A percentile compares a stretch with the other conserved stretches of the same genome.
These are phyloP conservation scores for Phoxinus dragarum DNA, from an alignment of 2,797 vertebrate species.

Conservation along the genomic window DNA sequence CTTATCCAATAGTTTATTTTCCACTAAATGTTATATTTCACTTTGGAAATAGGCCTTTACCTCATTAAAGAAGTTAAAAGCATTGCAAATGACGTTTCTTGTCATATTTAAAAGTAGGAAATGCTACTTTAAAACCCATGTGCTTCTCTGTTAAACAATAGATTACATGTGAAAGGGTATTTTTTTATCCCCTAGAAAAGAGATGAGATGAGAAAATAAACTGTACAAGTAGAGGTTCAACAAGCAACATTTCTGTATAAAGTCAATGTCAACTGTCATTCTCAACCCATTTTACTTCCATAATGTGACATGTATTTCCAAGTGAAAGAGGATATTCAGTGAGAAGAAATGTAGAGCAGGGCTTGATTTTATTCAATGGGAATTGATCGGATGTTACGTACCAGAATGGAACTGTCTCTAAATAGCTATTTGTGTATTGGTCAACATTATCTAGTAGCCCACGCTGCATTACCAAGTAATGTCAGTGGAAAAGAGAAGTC, in stretches of 20 bases:
- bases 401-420: neutral
- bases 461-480: neutral
- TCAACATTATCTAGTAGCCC: neutral
- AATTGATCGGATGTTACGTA: neutral
- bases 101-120: neutral
- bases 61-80: neutral
- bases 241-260: neutral
- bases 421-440: neutral
- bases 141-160: neutral
- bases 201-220: neutral
- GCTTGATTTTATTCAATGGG: neutral
- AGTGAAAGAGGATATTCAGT: neutral
- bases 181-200: neutral
- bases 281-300: neutral
- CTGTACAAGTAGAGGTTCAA: neutral
- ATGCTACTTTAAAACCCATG: neutral
- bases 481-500: neutral
- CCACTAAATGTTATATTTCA: neutral
- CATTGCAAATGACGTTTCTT: neutral
- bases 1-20: neutral
- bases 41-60: slow-evolving; percentile 1
- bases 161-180: neutral
- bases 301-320: neutral
- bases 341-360: neutral
- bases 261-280: neutral